phyloP scores from a whole-genome alignment of 2,888 invertebrate genomes.

The Macrosoma leucophasiata region DNA sequence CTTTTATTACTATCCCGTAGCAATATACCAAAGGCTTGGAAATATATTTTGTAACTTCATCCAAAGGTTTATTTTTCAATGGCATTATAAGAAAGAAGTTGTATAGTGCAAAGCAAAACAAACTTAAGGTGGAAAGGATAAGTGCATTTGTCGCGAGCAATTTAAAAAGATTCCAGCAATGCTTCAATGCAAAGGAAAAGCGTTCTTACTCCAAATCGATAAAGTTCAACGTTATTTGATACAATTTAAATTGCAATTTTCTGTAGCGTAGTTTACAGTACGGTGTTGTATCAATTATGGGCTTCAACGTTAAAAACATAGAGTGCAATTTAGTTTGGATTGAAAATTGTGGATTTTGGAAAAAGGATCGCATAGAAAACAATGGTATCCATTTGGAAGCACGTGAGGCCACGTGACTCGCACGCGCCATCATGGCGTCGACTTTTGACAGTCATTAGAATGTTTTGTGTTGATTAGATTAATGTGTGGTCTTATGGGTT shows the following conservation, averaged over 20 bases:
- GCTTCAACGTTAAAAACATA: slow-evolving; percentile 18
- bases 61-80: slow-evolving; percentile 4
- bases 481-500: slow-evolving; percentile 38
- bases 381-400: slow-evolving; percentile 43
- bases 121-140: slow-evolving; percentile 3
- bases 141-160: slow-evolving; percentile 2
- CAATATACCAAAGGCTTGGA: slow-evolving; percentile 8
- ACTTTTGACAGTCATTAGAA: slow-evolving; percentile 41
- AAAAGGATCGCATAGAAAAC: slow-evolving; percentile 33
- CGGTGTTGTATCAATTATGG: slow-evolving; percentile 2
- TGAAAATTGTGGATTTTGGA: slow-evolving; percentile 12
- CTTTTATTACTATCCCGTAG: slow-evolving; percentile 24
- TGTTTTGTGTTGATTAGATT: slow-evolving; percentile 52
- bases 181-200: neutral
- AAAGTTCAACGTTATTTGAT: slow-evolving; percentile 2
- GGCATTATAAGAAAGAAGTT: neutral
- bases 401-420: slow-evolving; percentile 31
- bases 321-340: slow-evolving; percentile 1
- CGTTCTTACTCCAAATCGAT: slow-evolving; percentile 7
- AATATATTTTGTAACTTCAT: slow-evolving; percentile 1
- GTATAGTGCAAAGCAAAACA: neutral
- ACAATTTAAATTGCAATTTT: slow-evolving; percentile 2
- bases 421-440: slow-evolving; percentile 53
- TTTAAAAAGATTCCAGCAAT: slow-evolving; percentile 1
- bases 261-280: neutral